phyloP scores from a whole-genome alignment of 92 coral and sea anemone species.

The Epizoanthus illoricatus region DNA sequence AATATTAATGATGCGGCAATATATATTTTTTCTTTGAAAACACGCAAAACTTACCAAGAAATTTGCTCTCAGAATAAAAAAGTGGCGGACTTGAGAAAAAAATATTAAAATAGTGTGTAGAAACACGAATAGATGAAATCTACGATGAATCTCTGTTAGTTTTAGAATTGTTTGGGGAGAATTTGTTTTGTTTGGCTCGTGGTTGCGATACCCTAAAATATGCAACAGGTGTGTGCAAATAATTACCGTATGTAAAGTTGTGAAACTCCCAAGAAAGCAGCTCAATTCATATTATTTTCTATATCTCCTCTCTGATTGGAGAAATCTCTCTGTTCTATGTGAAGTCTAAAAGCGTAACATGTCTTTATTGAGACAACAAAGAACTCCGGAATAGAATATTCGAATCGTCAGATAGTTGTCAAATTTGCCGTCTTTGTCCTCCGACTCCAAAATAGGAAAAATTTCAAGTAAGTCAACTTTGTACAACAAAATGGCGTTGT shows the following conservation, averaged over 20 bases:
- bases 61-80: no score
- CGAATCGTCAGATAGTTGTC: not conserved
- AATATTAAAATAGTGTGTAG: no score
- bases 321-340: not conserved
- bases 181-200: not conserved
- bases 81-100: no score
- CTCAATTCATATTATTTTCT: not conserved
- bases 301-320: not conserved
- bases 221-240: conserved; percentile 19
- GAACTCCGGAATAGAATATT: not conserved
- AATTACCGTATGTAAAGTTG: not conserved
- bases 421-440: not conserved
- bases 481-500: not conserved
- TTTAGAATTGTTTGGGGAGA: not conserved
- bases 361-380: not conserved
- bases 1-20: no score
- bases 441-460: conserved; percentile 27
- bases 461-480: no score
- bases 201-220: not conserved
- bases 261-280: not conserved
- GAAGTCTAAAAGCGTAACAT: not conserved
- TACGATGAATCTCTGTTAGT: no score
- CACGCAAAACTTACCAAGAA: no score
- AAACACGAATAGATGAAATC: no score
- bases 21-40: no score